These are phyloP conservation scores for Cirrhinus molitorella DNA, from an alignment of 2,797 vertebrate species.

Conservation along the genomic window DNA sequence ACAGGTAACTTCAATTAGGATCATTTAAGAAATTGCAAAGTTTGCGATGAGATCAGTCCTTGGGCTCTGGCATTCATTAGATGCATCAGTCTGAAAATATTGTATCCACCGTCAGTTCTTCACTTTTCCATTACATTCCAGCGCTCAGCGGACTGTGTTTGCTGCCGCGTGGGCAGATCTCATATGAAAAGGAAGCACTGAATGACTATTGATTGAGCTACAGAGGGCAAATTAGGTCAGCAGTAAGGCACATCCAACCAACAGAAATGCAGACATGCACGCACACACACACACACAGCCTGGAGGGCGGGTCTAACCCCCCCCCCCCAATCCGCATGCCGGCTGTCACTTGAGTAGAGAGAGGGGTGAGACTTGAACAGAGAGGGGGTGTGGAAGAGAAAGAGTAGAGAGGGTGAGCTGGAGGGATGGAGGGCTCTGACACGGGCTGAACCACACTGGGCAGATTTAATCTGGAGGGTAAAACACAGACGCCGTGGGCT, in stretches of 20 bases:
- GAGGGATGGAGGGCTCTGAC: conserved; percentile 59
- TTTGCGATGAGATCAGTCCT: conserved; percentile 10
- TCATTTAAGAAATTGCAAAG: neutral
- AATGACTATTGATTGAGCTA: conserved; percentile 69
- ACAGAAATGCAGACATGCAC: conserved; percentile 60
- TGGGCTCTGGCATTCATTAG: conserved; percentile 10
- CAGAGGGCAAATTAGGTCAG: conserved; percentile 65
- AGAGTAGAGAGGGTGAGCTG: conserved; percentile 41
- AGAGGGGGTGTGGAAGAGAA: conserved; percentile 39
- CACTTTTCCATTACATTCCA: conserved; percentile 48
- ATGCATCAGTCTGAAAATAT: conserved; percentile 2
- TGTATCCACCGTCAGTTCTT: conserved; percentile 25
- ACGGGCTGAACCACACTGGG: conserved; percentile 73
- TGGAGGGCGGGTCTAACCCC: conserved; percentile 34
- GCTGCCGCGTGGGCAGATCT: conserved; percentile 36
- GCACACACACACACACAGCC: conserved; percentile 52
- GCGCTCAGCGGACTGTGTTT: conserved; percentile 25
- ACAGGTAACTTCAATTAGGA: conserved; percentile 1
- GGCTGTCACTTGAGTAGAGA: conserved; percentile 57
- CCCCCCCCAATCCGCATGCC: conserved; percentile 21
- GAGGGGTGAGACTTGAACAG: conserved; percentile 40
- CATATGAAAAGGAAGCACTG: conserved; percentile 63
- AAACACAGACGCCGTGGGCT: conserved; percentile 61
- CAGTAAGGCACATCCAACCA: conserved; percentile 62
- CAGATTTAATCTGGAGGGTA: conserved; percentile 68